These are phyloP conservation scores for Conopomorpha cramerella DNA, from an alignment of 1,140 invertebrate genomes.

Conservation along the genomic window DNA sequence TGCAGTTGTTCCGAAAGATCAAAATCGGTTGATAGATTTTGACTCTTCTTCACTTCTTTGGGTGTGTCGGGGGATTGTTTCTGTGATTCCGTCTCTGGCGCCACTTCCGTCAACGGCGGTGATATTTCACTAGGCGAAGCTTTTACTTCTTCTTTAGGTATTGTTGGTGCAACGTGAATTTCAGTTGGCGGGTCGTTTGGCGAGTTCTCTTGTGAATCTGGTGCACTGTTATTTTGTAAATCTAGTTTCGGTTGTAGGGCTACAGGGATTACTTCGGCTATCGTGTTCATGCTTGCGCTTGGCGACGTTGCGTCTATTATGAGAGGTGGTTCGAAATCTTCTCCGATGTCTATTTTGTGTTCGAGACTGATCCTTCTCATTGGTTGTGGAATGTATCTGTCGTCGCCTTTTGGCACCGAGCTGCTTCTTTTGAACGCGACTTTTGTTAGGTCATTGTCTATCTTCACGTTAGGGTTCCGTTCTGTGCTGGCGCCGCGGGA, in stretches of 20 bases:
- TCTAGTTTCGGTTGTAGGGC: slow-evolving; percentile 38
- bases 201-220: slow-evolving; percentile 43
- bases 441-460: slow-evolving; percentile 47
- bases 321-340: slow-evolving; percentile 53
- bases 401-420: slow-evolving; percentile 45
- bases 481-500: slow-evolving; percentile 12
- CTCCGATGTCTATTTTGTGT: slow-evolving; percentile 54
- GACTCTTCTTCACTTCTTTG: slow-evolving; percentile 53
- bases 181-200: slow-evolving; percentile 49
- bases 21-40: slow-evolving; percentile 54
- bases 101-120: slow-evolving; percentile 30
- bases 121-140: slow-evolving; percentile 49
- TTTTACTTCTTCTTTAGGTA: slow-evolving; percentile 42
- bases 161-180: slow-evolving; percentile 36
- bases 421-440: slow-evolving; percentile 49
- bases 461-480: slow-evolving; percentile 28
- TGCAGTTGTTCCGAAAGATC: slow-evolving; percentile 56
- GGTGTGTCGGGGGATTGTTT: slow-evolving; percentile 44
- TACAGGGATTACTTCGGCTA: slow-evolving; percentile 44
- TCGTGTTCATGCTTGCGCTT: slow-evolving; percentile 42
- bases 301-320: slow-evolving; percentile 49
- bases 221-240: slow-evolving; percentile 24
- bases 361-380: slow-evolving; percentile 43
- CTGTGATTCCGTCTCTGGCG: slow-evolving; percentile 32
- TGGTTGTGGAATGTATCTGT: slow-evolving; percentile 21